These are phyloP conservation scores for Leptopilina clavipes DNA, from an alignment of 1,140 invertebrate genomes.

Conservation along the genomic window DNA sequence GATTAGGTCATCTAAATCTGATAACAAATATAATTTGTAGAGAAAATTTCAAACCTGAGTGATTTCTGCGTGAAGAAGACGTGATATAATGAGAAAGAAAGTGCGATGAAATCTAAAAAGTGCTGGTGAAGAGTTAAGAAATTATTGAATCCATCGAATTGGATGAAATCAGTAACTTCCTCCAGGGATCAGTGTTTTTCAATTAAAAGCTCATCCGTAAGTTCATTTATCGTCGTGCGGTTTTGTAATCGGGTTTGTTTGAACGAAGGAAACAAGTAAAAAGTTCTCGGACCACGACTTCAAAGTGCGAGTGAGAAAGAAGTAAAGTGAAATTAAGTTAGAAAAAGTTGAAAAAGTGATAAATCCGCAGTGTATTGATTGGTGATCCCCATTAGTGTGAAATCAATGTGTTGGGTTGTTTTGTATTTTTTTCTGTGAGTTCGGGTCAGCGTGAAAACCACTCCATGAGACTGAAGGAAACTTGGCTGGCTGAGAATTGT, in stretches of 20 bases:
- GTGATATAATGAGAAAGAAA: no score
- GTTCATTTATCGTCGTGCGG: neutral
- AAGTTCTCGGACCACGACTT: neutral
- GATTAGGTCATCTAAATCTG: no score
- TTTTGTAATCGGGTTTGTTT: neutral
- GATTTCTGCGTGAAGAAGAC: no score
- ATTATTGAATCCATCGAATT: neutral
- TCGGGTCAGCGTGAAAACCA: conserved; percentile 19
- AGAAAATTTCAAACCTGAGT: no score
- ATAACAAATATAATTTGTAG: no score
- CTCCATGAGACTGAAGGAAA: conserved; percentile 33
- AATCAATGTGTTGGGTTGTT: neutral
- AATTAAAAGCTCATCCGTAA: conserved; percentile 1
- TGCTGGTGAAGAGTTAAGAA: neutral
- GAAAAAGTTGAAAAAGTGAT: neutral
- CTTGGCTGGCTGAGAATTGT: neutral
- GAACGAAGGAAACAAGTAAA: conserved; percentile 6
- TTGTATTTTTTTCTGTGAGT: conserved; percentile 16
- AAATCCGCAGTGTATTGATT: neutral
- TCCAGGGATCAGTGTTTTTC: neutral
- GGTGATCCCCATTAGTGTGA: neutral
- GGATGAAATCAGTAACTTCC: neutral
- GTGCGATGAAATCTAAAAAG: no score
- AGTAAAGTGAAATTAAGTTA: conserved; percentile 8
- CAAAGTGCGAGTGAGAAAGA: neutral